Evolutionary conservation across 92 coral and sea anemone genomes (phyloP).

Genomic region (Blastomussa wellsi): DNA sequence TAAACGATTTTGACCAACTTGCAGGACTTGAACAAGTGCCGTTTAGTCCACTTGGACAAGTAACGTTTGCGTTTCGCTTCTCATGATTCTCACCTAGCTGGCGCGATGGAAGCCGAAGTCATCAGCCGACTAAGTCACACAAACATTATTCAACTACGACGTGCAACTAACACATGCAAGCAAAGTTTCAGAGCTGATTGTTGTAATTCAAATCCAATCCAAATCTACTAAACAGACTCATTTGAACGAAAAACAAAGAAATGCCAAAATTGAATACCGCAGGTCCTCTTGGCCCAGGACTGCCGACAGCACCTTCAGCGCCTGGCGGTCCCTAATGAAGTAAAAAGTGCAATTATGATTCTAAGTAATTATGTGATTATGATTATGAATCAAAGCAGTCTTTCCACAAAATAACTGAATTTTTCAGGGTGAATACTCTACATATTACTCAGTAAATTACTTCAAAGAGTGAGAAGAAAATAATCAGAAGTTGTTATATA

Average conservation of each 20-base stretch:
- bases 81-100: too few species aligned
- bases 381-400: neutral
- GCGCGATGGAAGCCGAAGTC: too few species aligned
- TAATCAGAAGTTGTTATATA: neutral
- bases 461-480: neutral
- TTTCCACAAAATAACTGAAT: neutral
- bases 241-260: neutral
- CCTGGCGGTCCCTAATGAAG: conserved; percentile 71
- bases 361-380: too few species aligned
- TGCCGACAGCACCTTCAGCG: conserved; percentile 60
- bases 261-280: conserved; percentile 17
- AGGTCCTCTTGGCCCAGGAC: conserved; percentile 60
- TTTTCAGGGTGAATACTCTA: too few species aligned
- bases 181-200: too few species aligned
- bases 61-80: too few species aligned
- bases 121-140: too few species aligned
- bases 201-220: neutral
- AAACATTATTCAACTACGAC: too few species aligned
- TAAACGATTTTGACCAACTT: too few species aligned
- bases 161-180: neutral
- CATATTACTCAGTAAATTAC: neutral
- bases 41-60: too few species aligned
- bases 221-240: neutral
- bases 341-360: too few species aligned
- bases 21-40: too few species aligned